Percentiles rank a stretch among this genome's conserved stretches.
Conservation (phyloP, 2,888 invertebrate genomes). For the Blomia tropicalis region DNA sequence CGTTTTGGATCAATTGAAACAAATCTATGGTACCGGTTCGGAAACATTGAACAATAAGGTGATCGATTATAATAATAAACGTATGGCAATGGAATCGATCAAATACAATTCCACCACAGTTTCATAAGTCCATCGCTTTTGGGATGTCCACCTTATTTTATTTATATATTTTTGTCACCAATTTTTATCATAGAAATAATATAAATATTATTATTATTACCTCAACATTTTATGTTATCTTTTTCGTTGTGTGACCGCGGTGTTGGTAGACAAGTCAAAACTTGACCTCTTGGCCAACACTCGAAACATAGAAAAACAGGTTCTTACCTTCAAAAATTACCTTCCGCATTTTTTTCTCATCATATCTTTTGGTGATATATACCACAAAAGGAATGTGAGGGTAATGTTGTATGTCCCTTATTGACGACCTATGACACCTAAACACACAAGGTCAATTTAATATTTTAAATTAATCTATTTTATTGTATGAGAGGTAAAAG, state of each 20-base stretch:
- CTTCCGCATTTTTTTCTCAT: no score
- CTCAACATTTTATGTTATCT: not conserved
- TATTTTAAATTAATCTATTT: no score
- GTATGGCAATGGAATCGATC: not conserved
- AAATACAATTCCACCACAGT: not conserved
- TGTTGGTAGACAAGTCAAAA: no score
- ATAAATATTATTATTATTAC: not conserved
- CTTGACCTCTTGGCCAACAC: no score
- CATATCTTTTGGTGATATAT: no score
- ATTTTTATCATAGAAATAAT: not conserved
- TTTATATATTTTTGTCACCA: not conserved
- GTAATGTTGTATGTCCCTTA: not conserved
- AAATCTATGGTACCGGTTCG: not conserved
- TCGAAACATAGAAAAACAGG: no score
- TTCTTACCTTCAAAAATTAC: no score
- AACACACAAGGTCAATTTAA: no score
- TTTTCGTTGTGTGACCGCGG: not conserved
- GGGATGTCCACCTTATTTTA: not conserved
- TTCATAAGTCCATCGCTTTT: not conserved
- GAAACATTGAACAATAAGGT: constrained; percentile 8
- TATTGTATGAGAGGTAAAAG: no score
- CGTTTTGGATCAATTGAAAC: not conserved
- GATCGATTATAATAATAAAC: constrained; percentile 12
- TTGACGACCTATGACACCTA: not conserved
- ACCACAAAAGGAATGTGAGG: no score